Conservation (phyloP, 2,888 invertebrate species). For the Platypus cylindrus region DNA sequence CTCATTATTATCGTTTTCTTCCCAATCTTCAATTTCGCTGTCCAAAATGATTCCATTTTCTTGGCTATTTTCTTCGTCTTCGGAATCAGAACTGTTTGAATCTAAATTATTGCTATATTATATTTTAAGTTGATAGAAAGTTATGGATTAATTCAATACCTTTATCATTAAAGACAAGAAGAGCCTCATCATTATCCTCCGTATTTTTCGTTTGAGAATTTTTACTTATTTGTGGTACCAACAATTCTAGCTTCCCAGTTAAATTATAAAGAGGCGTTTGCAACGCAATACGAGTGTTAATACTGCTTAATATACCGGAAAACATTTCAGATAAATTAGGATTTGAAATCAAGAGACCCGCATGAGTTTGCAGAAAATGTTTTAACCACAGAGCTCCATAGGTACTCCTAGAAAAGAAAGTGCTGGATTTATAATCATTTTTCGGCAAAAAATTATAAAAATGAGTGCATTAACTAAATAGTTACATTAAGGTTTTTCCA, state of each 20-base stretch:
- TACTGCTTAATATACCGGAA: conserved; percentile 42
- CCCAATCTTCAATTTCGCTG: conserved; percentile 31
- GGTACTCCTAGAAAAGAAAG: conserved; percentile 35
- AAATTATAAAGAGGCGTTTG: conserved; percentile 43
- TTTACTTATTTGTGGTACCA: conserved; percentile 40
- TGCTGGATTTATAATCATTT: too few relatives aligned
- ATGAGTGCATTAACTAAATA: conserved; percentile 13
- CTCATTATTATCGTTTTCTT: conserved; percentile 21
- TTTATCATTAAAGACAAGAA: conserved; percentile 44
- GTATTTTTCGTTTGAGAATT: conserved; percentile 20
- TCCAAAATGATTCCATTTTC: conserved; percentile 25
- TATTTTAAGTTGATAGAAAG: conserved; percentile 1
- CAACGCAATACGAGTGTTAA: conserved; percentile 42
- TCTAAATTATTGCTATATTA: conserved; percentile 18
- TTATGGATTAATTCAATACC: conserved; percentile 32
- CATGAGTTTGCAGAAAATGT: conserved; percentile 43
- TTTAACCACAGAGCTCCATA: conserved; percentile 47
- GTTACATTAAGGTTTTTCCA: conserved; percentile 57
- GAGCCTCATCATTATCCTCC: conserved; percentile 34
- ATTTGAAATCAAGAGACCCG: conserved; percentile 48
- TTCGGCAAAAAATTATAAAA: neutral
- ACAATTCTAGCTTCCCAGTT: conserved; percentile 47
- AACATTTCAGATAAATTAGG: conserved; percentile 45
- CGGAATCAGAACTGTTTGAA: conserved; percentile 29
- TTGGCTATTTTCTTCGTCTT: conserved; percentile 25